These are phyloP conservation scores for Agelastica alni DNA, from an alignment of 2,888 invertebrate genomes.

Conservation along the genomic window DNA sequence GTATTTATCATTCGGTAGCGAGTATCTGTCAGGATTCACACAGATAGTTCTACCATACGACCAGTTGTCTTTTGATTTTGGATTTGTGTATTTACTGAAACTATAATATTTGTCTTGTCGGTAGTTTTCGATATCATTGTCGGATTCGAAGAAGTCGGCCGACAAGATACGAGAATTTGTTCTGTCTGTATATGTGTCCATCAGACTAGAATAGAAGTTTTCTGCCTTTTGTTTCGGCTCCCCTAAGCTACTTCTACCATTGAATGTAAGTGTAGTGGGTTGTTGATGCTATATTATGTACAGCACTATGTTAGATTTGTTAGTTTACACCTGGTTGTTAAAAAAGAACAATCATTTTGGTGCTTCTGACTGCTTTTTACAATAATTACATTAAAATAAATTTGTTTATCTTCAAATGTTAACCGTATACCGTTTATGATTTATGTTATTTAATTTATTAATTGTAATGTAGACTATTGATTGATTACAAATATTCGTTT, in stretches of 20 bases:
- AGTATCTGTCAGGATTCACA: slow-evolving; percentile 43
- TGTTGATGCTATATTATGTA: slow-evolving; percentile 50
- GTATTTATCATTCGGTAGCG: slow-evolving; percentile 40
- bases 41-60: slow-evolving; percentile 45
- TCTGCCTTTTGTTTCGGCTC: slow-evolving; percentile 47
- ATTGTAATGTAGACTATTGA: too few species aligned
- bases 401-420: too few species aligned
- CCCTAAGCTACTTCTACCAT: slow-evolving; percentile 56
- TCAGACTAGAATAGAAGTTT: slow-evolving; percentile 48
- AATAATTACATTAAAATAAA: too few species aligned
- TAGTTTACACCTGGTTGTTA: slow-evolving; percentile 43
- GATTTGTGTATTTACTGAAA: slow-evolving; percentile 48
- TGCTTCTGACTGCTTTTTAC: too few species aligned
- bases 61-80: slow-evolving; percentile 48
- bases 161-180: slow-evolving; percentile 42
- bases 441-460: too few species aligned
- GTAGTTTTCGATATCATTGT: slow-evolving; percentile 47
- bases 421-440: too few species aligned
- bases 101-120: slow-evolving; percentile 48
- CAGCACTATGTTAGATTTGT: slow-evolving; percentile 56
- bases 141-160: slow-evolving; percentile 49
- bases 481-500: too few species aligned
- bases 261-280: slow-evolving; percentile 56
- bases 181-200: slow-evolving; percentile 43
- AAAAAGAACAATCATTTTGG: slow-evolving; percentile 17